A percentile compares a stretch with the other conserved stretches of the same genome.
These are phyloP conservation scores for Daboia siamensis DNA, from an alignment of 2,113 vertebrate genomes.

Conservation along the genomic window DNA sequence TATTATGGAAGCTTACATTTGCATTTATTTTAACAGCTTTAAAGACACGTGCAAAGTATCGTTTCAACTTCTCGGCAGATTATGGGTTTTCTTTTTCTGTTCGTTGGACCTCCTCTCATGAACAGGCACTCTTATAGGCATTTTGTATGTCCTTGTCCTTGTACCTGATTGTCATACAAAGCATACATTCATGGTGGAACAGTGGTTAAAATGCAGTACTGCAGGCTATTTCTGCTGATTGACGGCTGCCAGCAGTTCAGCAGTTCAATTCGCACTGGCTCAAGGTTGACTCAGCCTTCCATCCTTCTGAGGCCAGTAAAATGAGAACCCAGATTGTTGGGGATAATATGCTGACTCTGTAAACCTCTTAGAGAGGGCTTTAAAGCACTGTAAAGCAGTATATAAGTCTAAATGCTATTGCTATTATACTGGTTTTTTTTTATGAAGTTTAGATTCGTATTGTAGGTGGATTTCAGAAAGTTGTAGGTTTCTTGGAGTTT, in stretches of 20 bases:
- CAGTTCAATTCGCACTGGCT: too few species aligned
- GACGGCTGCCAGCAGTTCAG: too few species aligned
- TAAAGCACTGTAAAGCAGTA: too few species aligned
- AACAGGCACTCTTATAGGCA: not conserved
- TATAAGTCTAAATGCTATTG: too few species aligned
- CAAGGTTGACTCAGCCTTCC: too few species aligned
- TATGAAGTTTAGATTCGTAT: slow-evolving; percentile 57
- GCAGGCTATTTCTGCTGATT: too few species aligned
- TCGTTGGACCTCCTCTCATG: not conserved
- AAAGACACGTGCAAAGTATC: not conserved
- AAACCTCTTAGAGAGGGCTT: too few species aligned
- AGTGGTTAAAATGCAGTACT: too few species aligned
- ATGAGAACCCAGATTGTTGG: too few species aligned
- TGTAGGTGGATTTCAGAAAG: slow-evolving; percentile 55
- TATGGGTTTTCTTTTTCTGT: not conserved
- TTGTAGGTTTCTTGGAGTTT: slow-evolving; percentile 45
- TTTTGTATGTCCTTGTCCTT: not conserved
- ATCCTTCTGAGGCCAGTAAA: too few species aligned
- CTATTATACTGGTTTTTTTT: slow-evolving; percentile 55
- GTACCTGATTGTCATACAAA: not conserved
- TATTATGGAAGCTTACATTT: slow-evolving; percentile 13
- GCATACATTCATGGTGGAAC: too few species aligned
- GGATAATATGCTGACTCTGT: too few species aligned
- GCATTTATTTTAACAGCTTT: not conserved
- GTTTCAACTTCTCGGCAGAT: not conserved